phyloP scores from a whole-genome alignment of 2,888 invertebrate genomes.

The Uropetala carovei region DNA sequence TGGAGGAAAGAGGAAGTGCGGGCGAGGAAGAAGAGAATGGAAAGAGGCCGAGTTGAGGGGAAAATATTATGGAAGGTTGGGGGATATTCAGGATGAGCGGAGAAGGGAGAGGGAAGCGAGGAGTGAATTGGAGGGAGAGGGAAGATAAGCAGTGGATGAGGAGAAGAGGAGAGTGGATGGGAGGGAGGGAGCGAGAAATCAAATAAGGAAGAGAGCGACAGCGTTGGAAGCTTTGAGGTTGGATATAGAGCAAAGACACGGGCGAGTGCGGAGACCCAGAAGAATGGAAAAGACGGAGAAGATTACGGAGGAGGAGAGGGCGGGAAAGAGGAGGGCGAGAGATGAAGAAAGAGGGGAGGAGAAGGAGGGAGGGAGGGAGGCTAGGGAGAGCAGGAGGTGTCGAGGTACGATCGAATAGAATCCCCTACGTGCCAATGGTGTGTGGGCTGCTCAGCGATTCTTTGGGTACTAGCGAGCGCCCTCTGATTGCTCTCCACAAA shows the following conservation, averaged over 20 bases:
- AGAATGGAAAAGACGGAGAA: neutral
- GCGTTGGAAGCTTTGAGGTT: too few species aligned
- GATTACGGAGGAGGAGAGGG: neutral
- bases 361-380: neutral
- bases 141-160: neutral
- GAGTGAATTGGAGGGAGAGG: neutral
- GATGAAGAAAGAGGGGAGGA: neutral
- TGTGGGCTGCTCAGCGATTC: too few species aligned
- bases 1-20: too few species aligned
- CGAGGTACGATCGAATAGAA: neutral
- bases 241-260: too few species aligned
- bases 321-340: neutral
- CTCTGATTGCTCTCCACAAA: conserved; percentile 1
- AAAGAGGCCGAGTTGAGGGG: too few species aligned
- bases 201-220: neutral
- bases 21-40: too few species aligned
- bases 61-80: too few species aligned
- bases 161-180: neutral
- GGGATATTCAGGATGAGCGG: neutral
- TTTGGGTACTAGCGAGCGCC: neutral
- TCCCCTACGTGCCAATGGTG: too few species aligned
- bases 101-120: neutral
- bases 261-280: too few species aligned
- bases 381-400: neutral
- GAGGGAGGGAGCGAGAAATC: neutral